phyloP scores from a whole-genome alignment of 2,113 vertebrate species.

The Grammomys surdaster region DNA sequence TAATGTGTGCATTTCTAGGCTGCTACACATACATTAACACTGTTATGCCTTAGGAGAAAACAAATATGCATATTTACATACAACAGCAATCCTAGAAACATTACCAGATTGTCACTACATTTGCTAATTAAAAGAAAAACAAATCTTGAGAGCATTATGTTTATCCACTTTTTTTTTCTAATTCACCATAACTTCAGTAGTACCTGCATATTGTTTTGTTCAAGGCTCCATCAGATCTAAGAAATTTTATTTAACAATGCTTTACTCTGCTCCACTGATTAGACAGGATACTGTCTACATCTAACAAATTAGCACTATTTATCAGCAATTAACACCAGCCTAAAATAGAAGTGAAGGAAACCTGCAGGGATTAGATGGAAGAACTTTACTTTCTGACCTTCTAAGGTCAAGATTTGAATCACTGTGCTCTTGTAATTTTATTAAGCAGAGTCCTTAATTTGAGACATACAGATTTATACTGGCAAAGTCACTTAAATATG shows the following conservation, averaged over 20 bases:
- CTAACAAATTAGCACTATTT: slow-evolving; percentile 77
- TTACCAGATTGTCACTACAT: neutral
- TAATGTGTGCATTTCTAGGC: neutral
- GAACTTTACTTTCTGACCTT: slow-evolving; percentile 65
- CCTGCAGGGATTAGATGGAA: slow-evolving; percentile 58
- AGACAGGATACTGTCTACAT: slow-evolving; percentile 62
- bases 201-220: neutral
- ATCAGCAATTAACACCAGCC: slow-evolving; percentile 68
- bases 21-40: neutral
- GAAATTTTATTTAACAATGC: slow-evolving; percentile 43
- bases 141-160: neutral
- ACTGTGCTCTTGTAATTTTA: slow-evolving; percentile 18
- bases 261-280: slow-evolving; percentile 51
- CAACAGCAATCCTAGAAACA: neutral
- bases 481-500: slow-evolving; percentile 45
- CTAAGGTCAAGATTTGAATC: slow-evolving; percentile 29
- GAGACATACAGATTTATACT: slow-evolving; percentile 34
- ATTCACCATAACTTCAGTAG: neutral
- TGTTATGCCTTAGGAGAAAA: neutral
- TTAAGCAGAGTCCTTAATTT: slow-evolving; percentile 54
- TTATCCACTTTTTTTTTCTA: neutral
- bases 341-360: slow-evolving; percentile 70
- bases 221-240: neutral
- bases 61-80: neutral
- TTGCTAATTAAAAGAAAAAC: neutral